Evolutionary conservation across 2,888 invertebrate genomes (phyloP), one percentile per base, ranked within the genome.

Genomic region (Nudaria mundana): DNA sequence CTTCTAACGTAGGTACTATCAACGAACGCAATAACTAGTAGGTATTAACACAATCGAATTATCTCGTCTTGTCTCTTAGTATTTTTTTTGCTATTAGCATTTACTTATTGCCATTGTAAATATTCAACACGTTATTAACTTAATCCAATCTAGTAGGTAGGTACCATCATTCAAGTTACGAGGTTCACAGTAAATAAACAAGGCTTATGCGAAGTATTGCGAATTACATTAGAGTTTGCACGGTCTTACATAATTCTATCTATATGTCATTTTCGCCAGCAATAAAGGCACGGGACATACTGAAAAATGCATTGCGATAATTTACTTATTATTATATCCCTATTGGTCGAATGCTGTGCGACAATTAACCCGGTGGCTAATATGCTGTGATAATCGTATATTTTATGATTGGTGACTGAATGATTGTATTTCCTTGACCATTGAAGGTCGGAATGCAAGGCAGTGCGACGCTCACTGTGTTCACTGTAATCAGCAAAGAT

Each of bases 351-450:
- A 45, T 56, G 48, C 84, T 82, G 60, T 76, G 85, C 85, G 82
- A 78, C 74, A 77, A 70, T 59, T 60, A 63, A 64, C 63, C 56
- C 56, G 69, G 46, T 63, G 48, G 52, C 60, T 65, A 67, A 71
- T 66, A 52, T 76, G 64, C 66, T 66, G 60, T 68, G 65, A 76
- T 80, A 78, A 76, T 66, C 70, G 59, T 68, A 56, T 66, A 69
- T 68, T 71, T 72, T 72, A 68, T 76, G 72, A 81, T 78, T 71
- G 68, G 66, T 66, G 58, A 49, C 62, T 76, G 67, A 75, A 79
- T 73, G 73, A 76, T 74, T 81, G 76, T 80, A 81, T 81, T 85
- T 83, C 85, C 84, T 81, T 82, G 81, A 79, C 76, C 76, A 62
- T 67, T 63, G 82, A 82, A 86, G 82, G 83, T 84, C 81, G 69